A percentile compares a stretch with the other conserved stretches of the same genome.
These are phyloP conservation scores for Tenthredo livida DNA, from an alignment of 2,888 invertebrate genomes.

Conservation along the genomic window DNA sequence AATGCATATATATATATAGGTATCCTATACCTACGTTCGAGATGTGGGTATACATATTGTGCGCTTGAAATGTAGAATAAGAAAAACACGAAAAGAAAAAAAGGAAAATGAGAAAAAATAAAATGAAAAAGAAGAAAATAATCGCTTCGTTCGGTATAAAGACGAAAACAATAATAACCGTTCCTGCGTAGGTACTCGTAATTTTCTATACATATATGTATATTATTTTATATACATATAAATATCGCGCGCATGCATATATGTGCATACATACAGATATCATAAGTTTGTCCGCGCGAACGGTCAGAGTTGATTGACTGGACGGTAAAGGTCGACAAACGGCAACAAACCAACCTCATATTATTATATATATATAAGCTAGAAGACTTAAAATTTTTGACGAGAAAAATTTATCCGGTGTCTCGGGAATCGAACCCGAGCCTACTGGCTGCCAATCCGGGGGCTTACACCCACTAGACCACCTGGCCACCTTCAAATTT, in stretches of 20 bases:
- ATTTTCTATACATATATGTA: neutral
- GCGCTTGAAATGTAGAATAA: neutral
- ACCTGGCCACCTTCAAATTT: too few relatives aligned
- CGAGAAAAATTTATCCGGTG: too few relatives aligned
- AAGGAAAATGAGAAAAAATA: neutral
- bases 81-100: neutral
- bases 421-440: too few relatives aligned
- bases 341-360: slow-evolving; percentile 5
- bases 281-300: neutral
- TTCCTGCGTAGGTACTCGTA: neutral
- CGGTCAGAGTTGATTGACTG: slow-evolving; percentile 20
- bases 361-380: too few relatives aligned
- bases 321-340: neutral
- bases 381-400: too few relatives aligned
- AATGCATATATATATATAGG: too few relatives aligned
- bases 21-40: too few relatives aligned
- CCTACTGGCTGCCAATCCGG: too few relatives aligned
- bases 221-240: neutral
- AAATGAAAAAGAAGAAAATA: neutral
- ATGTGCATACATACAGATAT: neutral
- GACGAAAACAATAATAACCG: slow-evolving; percentile 3
- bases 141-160: neutral
- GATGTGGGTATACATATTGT: too few relatives aligned
- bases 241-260: neutral
- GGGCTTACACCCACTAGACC: too few relatives aligned